Conservation (phyloP, 1,140 invertebrate genomes). For the Cardiocondyla obscurior region DNA sequence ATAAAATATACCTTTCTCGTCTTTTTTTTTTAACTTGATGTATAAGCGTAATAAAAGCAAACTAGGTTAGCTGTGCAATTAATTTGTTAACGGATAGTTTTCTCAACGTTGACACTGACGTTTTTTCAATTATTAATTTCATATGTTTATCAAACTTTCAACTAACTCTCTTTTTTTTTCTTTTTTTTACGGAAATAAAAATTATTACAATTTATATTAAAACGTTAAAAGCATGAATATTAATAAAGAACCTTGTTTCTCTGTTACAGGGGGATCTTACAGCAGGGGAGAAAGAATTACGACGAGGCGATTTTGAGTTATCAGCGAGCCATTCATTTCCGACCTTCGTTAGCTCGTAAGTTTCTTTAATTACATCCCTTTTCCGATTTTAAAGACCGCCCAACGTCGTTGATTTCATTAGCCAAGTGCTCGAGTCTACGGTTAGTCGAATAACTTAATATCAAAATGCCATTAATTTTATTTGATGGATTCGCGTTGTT, state of each 20-base stretch:
- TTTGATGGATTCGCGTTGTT: slow-evolving; percentile 30
- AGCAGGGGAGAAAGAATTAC: slow-evolving; percentile 94
- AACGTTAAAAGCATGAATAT: background rate
- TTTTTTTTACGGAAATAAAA: background rate
- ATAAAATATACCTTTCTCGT: background rate
- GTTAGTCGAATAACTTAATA: slow-evolving; percentile 29
- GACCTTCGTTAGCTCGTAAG: slow-evolving; percentile 97
- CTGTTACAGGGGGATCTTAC: slow-evolving; percentile 94
- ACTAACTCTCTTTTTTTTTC: background rate
- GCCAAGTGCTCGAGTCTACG: background rate
- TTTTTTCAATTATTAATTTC: background rate
- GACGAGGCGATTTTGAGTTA: slow-evolving; percentile 96
- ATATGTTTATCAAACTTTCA: background rate
- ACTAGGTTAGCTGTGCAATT: background rate
- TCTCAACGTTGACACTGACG: background rate
- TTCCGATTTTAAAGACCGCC: slow-evolving; percentile 1
- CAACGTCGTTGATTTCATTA: slow-evolving; percentile 12
- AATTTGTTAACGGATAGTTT: slow-evolving; percentile 1
- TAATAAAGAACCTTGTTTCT: slow-evolving; percentile 15
- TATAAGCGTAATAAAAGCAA: background rate
- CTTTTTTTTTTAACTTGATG: background rate
- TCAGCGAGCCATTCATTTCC: slow-evolving; percentile 95
- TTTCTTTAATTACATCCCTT: slow-evolving; percentile 75
- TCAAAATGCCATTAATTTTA: slow-evolving; percentile 31
- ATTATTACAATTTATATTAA: background rate